These are phyloP conservation scores for Pogonognathellus flavescens DNA, from an alignment of 1,140 invertebrate genomes.

Conservation along the genomic window DNA sequence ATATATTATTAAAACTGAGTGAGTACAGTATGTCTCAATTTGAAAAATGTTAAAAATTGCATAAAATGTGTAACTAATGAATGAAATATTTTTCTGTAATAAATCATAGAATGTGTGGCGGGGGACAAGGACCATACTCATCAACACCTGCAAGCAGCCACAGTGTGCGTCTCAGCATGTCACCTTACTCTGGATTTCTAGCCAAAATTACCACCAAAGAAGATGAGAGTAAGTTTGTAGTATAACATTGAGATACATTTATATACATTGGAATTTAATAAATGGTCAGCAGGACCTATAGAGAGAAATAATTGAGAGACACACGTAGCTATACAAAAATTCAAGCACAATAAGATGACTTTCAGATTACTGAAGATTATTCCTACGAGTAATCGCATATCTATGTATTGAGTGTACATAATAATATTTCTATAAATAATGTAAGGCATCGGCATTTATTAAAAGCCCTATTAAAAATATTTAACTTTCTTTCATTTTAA, in stretches of 20 bases:
- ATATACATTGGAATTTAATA: neutral
- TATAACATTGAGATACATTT: neutral
- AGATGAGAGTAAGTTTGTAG: slow-evolving; percentile 75
- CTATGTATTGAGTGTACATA: neutral
- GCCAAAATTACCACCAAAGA: slow-evolving; percentile 76
- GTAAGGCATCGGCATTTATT: no score
- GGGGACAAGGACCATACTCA: slow-evolving; percentile 50
- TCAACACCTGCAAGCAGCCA: slow-evolving; percentile 71
- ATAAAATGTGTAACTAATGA: neutral
- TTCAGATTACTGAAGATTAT: neutral
- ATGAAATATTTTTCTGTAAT: slow-evolving; percentile 26
- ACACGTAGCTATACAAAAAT: no score
- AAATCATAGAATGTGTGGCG: slow-evolving; percentile 33
- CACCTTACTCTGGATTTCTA: slow-evolving; percentile 73
- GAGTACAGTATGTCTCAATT: neutral
- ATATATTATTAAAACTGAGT: neutral
- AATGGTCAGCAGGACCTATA: neutral
- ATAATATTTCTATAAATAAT: no score
- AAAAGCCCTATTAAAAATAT: no score
- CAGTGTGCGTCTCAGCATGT: slow-evolving; percentile 69
- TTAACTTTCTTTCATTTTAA: no score
- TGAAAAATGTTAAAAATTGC: neutral
- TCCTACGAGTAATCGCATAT: neutral
- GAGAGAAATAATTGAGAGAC: neutral
- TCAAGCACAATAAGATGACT: neutral